Base-by-base conservation (phyloP, 2,797 vertebrate species). In the Phyllotis vaccarum region DNA sequence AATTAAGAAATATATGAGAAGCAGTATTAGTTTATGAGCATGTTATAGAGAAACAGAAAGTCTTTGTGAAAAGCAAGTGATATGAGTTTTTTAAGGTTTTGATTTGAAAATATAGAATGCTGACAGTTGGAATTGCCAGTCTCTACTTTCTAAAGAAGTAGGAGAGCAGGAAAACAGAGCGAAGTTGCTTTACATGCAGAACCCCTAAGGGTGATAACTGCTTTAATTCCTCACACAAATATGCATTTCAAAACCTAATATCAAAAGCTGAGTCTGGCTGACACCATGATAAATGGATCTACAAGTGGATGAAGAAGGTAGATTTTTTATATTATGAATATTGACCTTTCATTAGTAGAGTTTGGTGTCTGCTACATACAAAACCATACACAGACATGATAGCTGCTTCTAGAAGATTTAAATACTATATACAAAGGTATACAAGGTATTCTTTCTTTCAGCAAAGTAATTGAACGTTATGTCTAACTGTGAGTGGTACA, bases 251-350 rank as follows among this genome's bases (percentile, higher is more conserved):
- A 91, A 93, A 88, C 78, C 97, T 95, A 97, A 96, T 62, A 90
- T 70, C 95, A 97, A 93, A 96, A 93, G 85, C 92, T 60, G 87
- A 94, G 60, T 17, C 78, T 17, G 82, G 86, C 96, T 98, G 96
- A 92, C 96, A 96, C 27, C 0, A 70, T 97, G 96, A 97, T 96
- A 93, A 97, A 98, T 97, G 82, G 86, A 94, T 96, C 80, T 11
- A 4, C 46, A 3, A 91, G 92, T 93, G 83, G 86, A 96, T 46
- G 80, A 97, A 60, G 83, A 95, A 98, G 97, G 92, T 88, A 94
- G 96, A 96, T 95, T 97, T 95, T 94, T 97, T 95, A 97, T 93
- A 9, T 81, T 94, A 96, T 96, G 97, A 98, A 97, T 96, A 62
- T 70, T 92, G 88, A 70, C 87, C 98, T 98, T 98, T 96, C 86